Base-by-base conservation (phyloP, 2,888 invertebrate genomes). In the Notodonta ziczac region DNA sequence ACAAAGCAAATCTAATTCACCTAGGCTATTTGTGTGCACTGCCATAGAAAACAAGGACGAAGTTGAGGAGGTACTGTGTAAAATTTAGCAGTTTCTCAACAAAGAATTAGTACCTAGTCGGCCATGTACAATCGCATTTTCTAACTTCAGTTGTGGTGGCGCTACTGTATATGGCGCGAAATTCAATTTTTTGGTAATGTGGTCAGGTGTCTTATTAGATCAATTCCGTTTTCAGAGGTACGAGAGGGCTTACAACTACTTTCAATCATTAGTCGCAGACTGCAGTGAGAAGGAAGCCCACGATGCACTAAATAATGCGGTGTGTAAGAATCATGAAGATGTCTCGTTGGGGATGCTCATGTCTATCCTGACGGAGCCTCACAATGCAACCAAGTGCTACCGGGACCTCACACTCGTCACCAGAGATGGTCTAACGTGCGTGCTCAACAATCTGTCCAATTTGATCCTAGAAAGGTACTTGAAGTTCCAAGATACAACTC, bases 271-370 rank as follows among this genome's bases (percentile, higher is more conserved):
- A 77, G 96, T 96, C 64, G 94, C 95, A 72, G 98, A 98, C 74
- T 95, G 98, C 79, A 98, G 97, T 78, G 99, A 99, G 83, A 97
- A 98, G 84, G 98, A 99, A 92, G 96, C 97, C 78, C 98, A 98
- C 86, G 98, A 99, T 87, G 96, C 97, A 42, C 94, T 99, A 58
- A 98, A 97, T 84, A 97, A 97, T 87, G 96, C 98, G 67, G 97
- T 98, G 70, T 96, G 97, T 84, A 98, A 98, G 89, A 97, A 97
- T 81, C 98, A 98, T 93, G 99, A 99, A 88, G 99, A 99, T 82
- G 97, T 98, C 65, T 98, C 97, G 60, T 91, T 98, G 72, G 99
- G 99, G 59, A 95, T 99, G 85, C 93, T 99, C 64, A 97, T 97
- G 88, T 96, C 96, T 62, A 98, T 99, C 80, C 94, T 99, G 69